Conservation (phyloP, 2,113 vertebrate genomes). For the Alethe diademata region DNA sequence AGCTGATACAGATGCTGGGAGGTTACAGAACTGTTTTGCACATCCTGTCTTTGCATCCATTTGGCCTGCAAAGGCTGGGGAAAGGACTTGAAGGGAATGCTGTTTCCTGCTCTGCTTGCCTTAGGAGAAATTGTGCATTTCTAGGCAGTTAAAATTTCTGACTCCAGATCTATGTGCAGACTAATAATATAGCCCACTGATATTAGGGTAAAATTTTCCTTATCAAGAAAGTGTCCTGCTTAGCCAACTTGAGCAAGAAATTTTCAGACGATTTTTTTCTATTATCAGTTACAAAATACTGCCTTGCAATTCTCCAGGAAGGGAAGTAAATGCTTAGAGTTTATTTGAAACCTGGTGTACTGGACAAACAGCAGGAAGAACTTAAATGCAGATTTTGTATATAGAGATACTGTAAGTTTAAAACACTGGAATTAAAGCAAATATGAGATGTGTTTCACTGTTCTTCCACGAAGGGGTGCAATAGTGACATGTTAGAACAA, state of each 20-base stretch:
- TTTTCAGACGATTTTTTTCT: neutral
- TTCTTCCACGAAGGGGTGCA: slow-evolving; percentile 39
- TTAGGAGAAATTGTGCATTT: neutral
- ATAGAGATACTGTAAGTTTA: neutral
- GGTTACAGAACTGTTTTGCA: neutral
- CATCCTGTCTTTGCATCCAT: neutral
- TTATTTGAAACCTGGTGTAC: neutral
- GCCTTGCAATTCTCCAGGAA: neutral
- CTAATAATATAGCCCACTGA: neutral
- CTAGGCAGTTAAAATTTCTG: neutral
- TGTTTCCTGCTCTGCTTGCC: neutral
- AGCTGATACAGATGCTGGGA: neutral
- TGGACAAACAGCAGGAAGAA: neutral
- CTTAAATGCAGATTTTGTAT: neutral
- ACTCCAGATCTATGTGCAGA: neutral
- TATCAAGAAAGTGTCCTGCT: neutral
- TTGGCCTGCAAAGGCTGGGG: neutral
- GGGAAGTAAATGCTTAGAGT: neutral
- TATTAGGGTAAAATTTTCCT: neutral
- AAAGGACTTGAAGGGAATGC: neutral
- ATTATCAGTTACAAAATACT: neutral
- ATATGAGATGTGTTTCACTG: neutral
- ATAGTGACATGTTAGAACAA: neutral
- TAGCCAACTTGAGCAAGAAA: neutral
- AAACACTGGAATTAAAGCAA: neutral